phyloP scores from a whole-genome alignment of 2,113 vertebrate species.

The Asarcornis scutulata region DNA sequence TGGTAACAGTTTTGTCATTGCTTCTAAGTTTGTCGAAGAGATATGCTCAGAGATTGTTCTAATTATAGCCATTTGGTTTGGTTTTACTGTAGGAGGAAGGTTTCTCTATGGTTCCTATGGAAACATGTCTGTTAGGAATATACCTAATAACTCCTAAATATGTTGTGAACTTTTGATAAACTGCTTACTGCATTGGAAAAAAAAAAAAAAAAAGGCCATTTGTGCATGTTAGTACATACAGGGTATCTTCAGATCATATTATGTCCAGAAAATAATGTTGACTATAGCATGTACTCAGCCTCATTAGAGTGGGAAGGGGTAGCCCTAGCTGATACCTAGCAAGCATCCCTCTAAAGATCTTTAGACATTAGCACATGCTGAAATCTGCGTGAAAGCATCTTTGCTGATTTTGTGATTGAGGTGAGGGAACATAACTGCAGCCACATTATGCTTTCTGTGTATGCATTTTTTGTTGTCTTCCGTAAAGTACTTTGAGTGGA shows the following conservation, averaged over 20 bases:
- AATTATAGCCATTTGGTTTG: not conserved
- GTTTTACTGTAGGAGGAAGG: not conserved
- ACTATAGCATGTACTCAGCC: rapidly evolving
- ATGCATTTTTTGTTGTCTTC: not conserved
- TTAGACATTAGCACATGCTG: not conserved
- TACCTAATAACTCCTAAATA: not conserved
- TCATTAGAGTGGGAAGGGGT: not conserved
- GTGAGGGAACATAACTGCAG: not conserved
- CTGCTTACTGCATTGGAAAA: not conserved
- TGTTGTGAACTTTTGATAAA: not conserved
- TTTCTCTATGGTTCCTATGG: not conserved
- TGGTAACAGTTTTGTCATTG: not conserved
- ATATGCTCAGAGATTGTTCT: not conserved
- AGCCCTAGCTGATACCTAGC: not conserved
- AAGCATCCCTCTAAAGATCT: not conserved
- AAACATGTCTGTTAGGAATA: not conserved
- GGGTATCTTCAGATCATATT: not conserved
- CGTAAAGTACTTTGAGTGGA: not conserved
- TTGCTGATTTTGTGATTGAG: not conserved
- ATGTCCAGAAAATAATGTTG: not conserved
- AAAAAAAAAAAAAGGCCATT: not conserved
- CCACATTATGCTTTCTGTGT: not conserved
- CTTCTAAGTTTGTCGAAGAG: not conserved
- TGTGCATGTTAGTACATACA: not conserved
- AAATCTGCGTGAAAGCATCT: not conserved